Conservation (phyloP, 2,113 vertebrate genomes). For the Leucopsar rothschildi region DNA sequence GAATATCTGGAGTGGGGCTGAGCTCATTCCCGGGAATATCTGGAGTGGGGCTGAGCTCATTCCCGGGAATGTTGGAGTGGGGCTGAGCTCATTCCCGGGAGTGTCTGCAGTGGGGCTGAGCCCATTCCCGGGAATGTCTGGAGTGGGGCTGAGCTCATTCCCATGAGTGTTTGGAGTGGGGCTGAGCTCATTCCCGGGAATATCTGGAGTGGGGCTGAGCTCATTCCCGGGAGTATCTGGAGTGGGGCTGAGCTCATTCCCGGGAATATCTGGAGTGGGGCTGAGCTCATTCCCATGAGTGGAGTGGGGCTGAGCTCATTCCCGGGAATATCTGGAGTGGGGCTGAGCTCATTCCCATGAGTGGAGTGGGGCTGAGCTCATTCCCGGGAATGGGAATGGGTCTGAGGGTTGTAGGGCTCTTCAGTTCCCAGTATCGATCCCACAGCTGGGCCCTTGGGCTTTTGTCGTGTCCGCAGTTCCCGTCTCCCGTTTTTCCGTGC, state of each 20-base stretch:
- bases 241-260: no score
- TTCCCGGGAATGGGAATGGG: not conserved
- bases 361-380: conserved; percentile 1
- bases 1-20: not conserved
- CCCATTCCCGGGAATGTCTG: not conserved
- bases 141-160: conserved; percentile 3
- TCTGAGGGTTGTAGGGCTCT: not conserved
- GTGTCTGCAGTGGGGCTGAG: no score
- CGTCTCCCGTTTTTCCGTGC: rapidly evolving
- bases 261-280: not conserved
- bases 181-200: not conserved
- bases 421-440: not conserved
- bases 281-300: not conserved
- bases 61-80: not conserved
- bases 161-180: not conserved
- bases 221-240: no score
- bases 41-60: conserved; percentile 3
- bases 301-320: not conserved
- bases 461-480: not conserved
- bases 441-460: not conserved
- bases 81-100: no score
- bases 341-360: not conserved
- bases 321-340: not conserved
- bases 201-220: no score
- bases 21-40: no score